Evolutionary conservation across 2,113 vertebrate genomes (phyloP), one percentile per base, ranked within the genome.

Genomic region (Bagarius yarrelli): DNA sequence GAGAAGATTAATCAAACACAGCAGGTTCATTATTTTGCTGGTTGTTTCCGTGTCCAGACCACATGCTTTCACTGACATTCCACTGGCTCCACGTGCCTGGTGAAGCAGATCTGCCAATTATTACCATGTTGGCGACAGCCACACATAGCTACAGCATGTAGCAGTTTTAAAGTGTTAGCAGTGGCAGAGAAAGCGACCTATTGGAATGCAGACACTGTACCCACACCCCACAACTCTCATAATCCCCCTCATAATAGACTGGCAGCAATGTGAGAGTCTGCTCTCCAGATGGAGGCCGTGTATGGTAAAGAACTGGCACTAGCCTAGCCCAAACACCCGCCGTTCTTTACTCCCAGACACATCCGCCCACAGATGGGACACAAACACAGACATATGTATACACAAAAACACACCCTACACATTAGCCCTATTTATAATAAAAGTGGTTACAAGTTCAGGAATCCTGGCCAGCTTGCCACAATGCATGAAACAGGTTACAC

Each of bases 201-300:
- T 84, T 63, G 83, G 82, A 87, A 87, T 83, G 82, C 80, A 85
- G 84, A 85, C 85, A 81, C 78, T 56, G 60, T 79, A 67, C 63
- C 83, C 83, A 40, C 70, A 83, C 86, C 66, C 53, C 73, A 76
- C 83, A 70, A 83, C 78, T 87, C 86, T 86, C 88, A 86, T 89
- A 84, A 88, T 89, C 86, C 86, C 76, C 11, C 61, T 79, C 78
- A 85, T 86, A 88, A 87, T 86, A 78, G 69, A 80, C 83, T 89
- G 88, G 83, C 87, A 47, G 86, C 52, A 78, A 76, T 83, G 72
- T n/a, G 74, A 60, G 32, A 30, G 76, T 86, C 86, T 87, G 86
- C 71, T 76, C 53, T 78, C 83, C 87, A 86, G 87, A 87, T 87
- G 87, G 81, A 79, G 76, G 59, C 71, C n/a, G 63, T 70, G 66